Percentiles rank a stretch among this genome's conserved stretches.
These are phyloP conservation scores for Eleutherodactylus coqui DNA, from an alignment of 2,797 vertebrate genomes.

Conservation along the genomic window DNA sequence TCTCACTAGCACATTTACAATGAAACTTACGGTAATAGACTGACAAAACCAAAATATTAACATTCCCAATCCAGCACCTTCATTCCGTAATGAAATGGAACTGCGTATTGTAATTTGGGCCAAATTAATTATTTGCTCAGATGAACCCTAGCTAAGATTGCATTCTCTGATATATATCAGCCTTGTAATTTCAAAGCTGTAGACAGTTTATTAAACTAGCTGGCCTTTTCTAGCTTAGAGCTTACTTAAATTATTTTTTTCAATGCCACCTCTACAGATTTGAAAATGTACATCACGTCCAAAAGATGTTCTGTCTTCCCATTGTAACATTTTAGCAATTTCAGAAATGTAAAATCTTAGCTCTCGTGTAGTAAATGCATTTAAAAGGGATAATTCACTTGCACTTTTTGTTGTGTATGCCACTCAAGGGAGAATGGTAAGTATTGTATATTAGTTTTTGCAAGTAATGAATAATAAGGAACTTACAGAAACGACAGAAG, in stretches of 20 bases:
- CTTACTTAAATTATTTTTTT: conserved; percentile 35
- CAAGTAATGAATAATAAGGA: conserved; percentile 38
- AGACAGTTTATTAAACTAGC: conserved; percentile 55
- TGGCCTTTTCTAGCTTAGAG: conserved; percentile 32
- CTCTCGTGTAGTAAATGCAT: conserved; percentile 21
- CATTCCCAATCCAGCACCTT: conserved; percentile 33
- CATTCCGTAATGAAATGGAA: conserved; percentile 39
- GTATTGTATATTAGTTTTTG: conserved; percentile 31
- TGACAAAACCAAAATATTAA: conserved; percentile 46
- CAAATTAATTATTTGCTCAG: conserved; percentile 60
- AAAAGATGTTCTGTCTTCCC: conserved; percentile 34
- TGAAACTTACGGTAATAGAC: conserved; percentile 42
- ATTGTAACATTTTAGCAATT: conserved; percentile 42
- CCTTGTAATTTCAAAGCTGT: conserved; percentile 42
- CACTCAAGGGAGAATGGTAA: conserved; percentile 22
- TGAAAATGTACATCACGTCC: conserved; percentile 31
- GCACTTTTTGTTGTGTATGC: conserved; percentile 32
- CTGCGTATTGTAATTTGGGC: conserved; percentile 47
- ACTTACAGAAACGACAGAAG: conserved; percentile 12
- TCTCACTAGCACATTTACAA: neutral
- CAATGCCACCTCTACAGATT: conserved; percentile 24
- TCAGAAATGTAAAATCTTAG: conserved; percentile 32
- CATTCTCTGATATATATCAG: conserved; percentile 49
- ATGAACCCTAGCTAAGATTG: conserved; percentile 48
- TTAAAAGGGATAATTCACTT: conserved; percentile 37